Evolutionary conservation across 1,140 invertebrate species (phyloP).

Genomic region (Uloborus diversus): DNA sequence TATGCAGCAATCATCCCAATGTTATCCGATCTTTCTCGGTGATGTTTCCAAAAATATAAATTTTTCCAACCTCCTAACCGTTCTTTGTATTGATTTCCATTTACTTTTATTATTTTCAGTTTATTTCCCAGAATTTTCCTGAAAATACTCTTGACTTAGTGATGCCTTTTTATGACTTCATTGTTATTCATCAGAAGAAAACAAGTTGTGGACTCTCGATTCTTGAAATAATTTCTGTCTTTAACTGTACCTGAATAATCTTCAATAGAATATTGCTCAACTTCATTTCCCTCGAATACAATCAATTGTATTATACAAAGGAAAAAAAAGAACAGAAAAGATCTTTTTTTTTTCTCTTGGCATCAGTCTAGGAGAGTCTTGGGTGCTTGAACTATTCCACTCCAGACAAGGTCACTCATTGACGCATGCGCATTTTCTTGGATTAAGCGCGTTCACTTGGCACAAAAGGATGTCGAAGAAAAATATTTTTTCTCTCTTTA

Average conservation of each 20-base stretch:
- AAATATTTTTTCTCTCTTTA: background rate
- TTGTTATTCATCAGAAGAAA: too few species aligned
- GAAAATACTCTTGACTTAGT: too few species aligned
- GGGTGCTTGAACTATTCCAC: constrained; percentile 3
- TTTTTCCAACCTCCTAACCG: too few species aligned
- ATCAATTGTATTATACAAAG: background rate
- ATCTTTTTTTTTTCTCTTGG: background rate
- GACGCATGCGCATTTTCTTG: background rate
- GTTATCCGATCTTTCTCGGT: too few species aligned
- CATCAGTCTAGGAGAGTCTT: background rate
- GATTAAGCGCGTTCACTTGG: constrained; percentile 4
- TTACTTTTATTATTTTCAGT: too few species aligned
- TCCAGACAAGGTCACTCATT: constrained; percentile 11
- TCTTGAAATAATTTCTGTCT: background rate
- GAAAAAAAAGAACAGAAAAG: background rate
- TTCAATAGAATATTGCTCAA: background rate
- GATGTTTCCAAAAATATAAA: too few species aligned
- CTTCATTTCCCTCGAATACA: background rate
- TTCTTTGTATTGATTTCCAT: too few species aligned
- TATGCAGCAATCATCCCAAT: too few species aligned
- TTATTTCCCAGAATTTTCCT: too few species aligned
- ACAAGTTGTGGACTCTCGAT: background rate
- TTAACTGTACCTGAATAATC: background rate
- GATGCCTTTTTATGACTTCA: too few species aligned
- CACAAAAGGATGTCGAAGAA: constrained; percentile 8